Evolutionary conservation across 2,888 invertebrate genomes (phyloP), one percentile per base, ranked within the genome.

Genomic region (Branchipolynoe longqiensis): DNA sequence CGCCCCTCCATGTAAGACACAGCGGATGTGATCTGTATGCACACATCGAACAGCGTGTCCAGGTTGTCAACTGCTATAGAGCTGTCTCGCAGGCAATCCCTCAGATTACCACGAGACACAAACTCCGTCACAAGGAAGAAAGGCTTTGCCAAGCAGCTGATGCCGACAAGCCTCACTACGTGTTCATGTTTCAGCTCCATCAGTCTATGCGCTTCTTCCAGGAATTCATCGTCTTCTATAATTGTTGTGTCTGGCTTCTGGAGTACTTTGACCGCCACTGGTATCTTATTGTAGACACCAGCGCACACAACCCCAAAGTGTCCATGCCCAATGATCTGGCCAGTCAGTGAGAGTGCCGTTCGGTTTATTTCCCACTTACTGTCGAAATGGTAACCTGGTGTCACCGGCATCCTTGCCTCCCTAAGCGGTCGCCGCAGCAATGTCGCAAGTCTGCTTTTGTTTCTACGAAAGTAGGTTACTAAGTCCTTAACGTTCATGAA

Each of bases 181-280:
- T 90, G 88, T 6, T 90, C 89, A 74, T 89, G 88, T 18, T 85
- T 62, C 0, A 89, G 83, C 12, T 64, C 69, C 88, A 88, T 89
- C 85, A 90, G 31, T 31, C 85, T 59, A 28, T 81, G 73, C 3
- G 89, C 90, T 64, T 90, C 90, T n/a, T 89, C 85, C 1, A 90
- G 56, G 64, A 89, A 89, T 56, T 89, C 89, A 83, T 90, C 90
- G 64, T 89, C 89, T 12, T 90, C 89, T 18, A 74, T 82, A 25
- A 82, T 28, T 6, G n/a, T 84, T 4, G 82, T 59, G 73, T 89
- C 88, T 0, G 59, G 83, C 62, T 86, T 87, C 82, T 90, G 88
- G 0, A 90, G 85, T 56, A 89, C 89, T 38, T 89, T 88, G 14
- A 89, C 88, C 0, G 89, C 85, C 31, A 90, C 90, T 18, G 82